Evolutionary conservation across 1,140 invertebrate genomes (phyloP).

Genomic region (Pollicipes pollicipes): DNA sequence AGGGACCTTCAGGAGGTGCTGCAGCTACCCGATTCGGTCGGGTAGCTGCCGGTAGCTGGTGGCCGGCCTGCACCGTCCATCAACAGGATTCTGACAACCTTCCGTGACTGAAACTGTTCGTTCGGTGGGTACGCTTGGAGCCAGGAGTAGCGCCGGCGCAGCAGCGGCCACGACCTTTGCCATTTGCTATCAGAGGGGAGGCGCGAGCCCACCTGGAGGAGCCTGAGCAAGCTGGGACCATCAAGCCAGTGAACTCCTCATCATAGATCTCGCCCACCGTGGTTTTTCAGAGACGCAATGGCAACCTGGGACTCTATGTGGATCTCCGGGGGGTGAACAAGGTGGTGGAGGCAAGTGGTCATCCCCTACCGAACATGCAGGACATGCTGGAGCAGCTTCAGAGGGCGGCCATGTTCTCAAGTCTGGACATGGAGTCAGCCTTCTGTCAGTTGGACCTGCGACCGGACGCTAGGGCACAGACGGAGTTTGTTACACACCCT

Average conservation of each 20-base stretch:
- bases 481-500: neutral
- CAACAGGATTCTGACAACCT: too few relatives aligned
- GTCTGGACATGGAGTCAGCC: neutral
- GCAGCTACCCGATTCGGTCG: neutral
- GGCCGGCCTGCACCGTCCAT: too few relatives aligned
- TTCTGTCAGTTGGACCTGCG: neutral
- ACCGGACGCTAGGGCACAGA: neutral
- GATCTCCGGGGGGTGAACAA: neutral
- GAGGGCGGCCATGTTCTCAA: neutral
- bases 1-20: neutral
- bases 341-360: neutral
- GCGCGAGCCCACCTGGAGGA: neutral
- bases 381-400: neutral
- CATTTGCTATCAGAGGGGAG: neutral
- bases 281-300: neutral
- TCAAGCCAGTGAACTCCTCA: neutral
- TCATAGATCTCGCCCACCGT: neutral
- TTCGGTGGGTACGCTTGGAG: neutral
- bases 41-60: neutral
- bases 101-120: too few relatives aligned
- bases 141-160: too few relatives aligned
- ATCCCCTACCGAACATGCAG: neutral
- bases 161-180: neutral
- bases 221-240: neutral
- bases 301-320: neutral